Evolutionary conservation across 2,113 vertebrate genomes (phyloP).

Genomic region (Python bivittatus): DNA sequence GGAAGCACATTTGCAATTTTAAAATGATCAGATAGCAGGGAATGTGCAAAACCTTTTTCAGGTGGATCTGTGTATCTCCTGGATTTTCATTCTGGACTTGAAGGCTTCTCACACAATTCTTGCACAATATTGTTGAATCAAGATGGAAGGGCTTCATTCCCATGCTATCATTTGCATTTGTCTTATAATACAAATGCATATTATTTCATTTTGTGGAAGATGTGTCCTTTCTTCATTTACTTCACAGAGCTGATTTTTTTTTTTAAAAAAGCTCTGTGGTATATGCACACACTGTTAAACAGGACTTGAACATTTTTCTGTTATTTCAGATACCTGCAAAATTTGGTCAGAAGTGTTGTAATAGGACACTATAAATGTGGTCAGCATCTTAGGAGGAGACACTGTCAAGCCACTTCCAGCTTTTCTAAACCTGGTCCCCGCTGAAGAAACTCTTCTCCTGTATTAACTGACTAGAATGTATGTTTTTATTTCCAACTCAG

Average conservation of each 20-base stretch:
- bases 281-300: background rate
- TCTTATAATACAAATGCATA: too few species aligned
- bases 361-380: background rate
- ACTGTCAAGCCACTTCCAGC: background rate
- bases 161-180: background rate
- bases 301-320: background rate
- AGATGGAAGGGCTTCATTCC: background rate
- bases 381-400: background rate
- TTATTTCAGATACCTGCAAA: background rate
- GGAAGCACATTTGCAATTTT: background rate
- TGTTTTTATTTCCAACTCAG: background rate
- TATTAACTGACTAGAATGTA: background rate
- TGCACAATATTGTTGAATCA: background rate
- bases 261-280: background rate
- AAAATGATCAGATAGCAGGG: background rate
- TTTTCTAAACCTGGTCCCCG: background rate
- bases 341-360: background rate
- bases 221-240: background rate
- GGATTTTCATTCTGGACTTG: background rate
- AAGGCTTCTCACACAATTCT: background rate
- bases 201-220: background rate
- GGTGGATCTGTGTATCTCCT: background rate
- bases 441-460: too few species aligned
- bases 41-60: background rate
- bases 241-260: background rate